A percentile compares a stretch with the other conserved stretches of the same genome.
These are phyloP conservation scores for Eutrigla gurnardus DNA, from an alignment of 2,797 vertebrate genomes.

Conservation along the genomic window DNA sequence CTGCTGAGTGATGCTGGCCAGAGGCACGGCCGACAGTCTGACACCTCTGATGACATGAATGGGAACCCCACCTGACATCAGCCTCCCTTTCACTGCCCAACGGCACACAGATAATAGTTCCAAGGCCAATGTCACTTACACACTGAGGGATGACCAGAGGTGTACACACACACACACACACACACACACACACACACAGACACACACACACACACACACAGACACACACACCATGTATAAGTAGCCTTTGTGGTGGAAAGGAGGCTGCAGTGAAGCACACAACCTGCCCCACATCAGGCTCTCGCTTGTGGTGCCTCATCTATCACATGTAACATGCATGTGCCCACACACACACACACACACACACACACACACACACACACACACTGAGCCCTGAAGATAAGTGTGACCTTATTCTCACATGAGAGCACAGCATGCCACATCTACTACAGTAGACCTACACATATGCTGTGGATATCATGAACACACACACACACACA, in stretches of 20 bases:
- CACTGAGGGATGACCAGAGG: conserved; percentile 60
- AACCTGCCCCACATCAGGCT: conserved; percentile 33
- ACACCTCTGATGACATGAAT: conserved; percentile 73
- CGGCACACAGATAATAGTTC: conserved; percentile 54
- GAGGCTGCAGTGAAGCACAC: neutral
- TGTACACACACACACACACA: conserved; percentile 12
- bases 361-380: neutral
- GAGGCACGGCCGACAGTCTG: conserved; percentile 64
- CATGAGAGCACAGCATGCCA: conserved; percentile 18
- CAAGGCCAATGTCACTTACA: conserved; percentile 64
- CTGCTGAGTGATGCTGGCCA: conserved; percentile 59
- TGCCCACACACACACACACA: conserved; percentile 12
- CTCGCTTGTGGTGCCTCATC: conserved; percentile 18
- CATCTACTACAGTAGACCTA: neutral
- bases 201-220: conserved; percentile 1
- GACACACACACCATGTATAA: conserved; percentile 4
- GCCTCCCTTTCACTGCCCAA: conserved; percentile 58
- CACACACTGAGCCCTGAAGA: conserved; percentile 38
- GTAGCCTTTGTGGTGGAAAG: conserved; percentile 8
- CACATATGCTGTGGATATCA: conserved; percentile 4
- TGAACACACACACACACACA: neutral
- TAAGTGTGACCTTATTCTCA: conserved; percentile 36
- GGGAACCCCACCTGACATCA: conserved; percentile 74
- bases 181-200: conserved; percentile 4
- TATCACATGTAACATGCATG: conserved; percentile 14